A percentile compares a stretch with the other conserved stretches of the same genome.
These are phyloP conservation scores for Radopholus similis DNA, from an alignment of 1,140 invertebrate genomes.

Conservation along the genomic window DNA sequence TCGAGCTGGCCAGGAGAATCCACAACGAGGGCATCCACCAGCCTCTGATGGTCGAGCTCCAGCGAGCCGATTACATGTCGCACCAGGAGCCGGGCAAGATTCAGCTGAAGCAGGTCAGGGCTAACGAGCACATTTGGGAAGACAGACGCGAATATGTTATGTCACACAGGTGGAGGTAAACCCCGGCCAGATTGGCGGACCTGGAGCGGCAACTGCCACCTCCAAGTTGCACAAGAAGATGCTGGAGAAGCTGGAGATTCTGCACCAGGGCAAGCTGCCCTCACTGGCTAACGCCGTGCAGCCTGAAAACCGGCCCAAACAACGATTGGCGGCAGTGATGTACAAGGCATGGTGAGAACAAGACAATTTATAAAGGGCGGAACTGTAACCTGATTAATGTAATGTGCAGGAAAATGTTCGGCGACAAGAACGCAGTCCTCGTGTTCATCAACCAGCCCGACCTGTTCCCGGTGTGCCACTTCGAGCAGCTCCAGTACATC, in stretches of 20 bases:
- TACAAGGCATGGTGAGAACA: neutral
- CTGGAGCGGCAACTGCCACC: constrained; percentile 73
- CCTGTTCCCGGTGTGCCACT: constrained; percentile 14
- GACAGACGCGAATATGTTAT: constrained; percentile 57
- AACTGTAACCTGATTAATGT: no score
- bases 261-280: neutral
- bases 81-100: constrained; percentile 3
- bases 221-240: constrained; percentile 26
- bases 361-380: no score
- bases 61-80: constrained; percentile 58
- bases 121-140: no score
- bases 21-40: constrained; percentile 41
- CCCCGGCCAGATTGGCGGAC: constrained; percentile 89
- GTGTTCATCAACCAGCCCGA: constrained; percentile 69
- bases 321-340: constrained; percentile 26
- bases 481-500: constrained; percentile 13
- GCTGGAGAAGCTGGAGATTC: constrained; percentile 23
- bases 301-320: constrained; percentile 47
- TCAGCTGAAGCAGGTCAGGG: constrained; percentile 19
- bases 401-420: constrained; percentile 15
- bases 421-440: constrained; percentile 68
- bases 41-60: constrained; percentile 36
- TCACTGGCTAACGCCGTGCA: neutral
- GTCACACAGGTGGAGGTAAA: constrained; percentile 82
- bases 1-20: constrained; percentile 43